Conservation (phyloP, 2,888 invertebrate species). For the Yponomeuta plumbellus region DNA sequence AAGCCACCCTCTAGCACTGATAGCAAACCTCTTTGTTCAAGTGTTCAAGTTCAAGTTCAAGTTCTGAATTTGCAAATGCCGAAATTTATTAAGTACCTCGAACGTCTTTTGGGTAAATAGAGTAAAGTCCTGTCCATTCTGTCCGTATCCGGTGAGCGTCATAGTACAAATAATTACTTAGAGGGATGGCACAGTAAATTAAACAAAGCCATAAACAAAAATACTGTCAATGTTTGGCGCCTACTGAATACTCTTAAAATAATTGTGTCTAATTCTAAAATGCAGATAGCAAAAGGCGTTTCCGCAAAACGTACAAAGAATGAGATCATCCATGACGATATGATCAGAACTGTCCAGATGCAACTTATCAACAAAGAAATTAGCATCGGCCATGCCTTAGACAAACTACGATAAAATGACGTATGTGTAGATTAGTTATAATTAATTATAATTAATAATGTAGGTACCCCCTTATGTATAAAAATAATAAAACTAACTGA, state of each 20-base stretch:
- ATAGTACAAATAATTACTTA: not conserved
- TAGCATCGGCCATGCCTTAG: not conserved
- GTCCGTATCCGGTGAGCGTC: not conserved
- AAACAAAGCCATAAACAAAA: constrained; percentile 1
- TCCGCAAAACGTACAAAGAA: not conserved
- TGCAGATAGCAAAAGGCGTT: not conserved
- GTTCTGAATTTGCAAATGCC: constrained; percentile 1
- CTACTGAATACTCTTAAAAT: constrained; percentile 1
- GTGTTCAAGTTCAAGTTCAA: too few species aligned
- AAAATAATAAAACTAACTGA: not conserved
- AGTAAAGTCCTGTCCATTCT: not conserved
- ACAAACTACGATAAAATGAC: not conserved
- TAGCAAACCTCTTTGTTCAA: too few species aligned
- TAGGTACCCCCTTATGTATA: not conserved
- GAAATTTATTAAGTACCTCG: constrained; percentile 1
- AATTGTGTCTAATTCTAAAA: not conserved
- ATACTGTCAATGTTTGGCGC: constrained; percentile 1
- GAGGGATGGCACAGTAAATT: constrained; percentile 1
- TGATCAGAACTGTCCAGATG: constrained; percentile 2
- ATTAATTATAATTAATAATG: not conserved
- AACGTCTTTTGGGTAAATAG: not conserved
- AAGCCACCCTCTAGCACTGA: too few species aligned
- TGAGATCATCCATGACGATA: not conserved
- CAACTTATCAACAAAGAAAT: constrained; percentile 3
- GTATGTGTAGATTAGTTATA: not conserved